phyloP scores from a whole-genome alignment of 1,140 invertebrate species.

The Eueides isabella region DNA sequence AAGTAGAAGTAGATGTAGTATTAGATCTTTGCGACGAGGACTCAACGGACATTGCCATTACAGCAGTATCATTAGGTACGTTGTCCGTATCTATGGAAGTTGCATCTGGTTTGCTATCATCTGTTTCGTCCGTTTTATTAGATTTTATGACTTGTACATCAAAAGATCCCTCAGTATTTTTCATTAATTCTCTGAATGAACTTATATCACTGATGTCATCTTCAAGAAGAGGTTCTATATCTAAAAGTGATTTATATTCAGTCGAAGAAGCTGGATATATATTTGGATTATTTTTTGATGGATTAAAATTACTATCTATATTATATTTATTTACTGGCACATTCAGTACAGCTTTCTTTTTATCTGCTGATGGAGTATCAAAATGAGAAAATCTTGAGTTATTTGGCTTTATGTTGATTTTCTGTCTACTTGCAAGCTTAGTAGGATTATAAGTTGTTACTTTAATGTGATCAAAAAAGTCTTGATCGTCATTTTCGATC shows the following conservation, averaged over 20 bases:
- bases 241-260: constrained; percentile 79
- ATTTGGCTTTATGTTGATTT: constrained; percentile 62
- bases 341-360: constrained; percentile 51
- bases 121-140: constrained; percentile 52
- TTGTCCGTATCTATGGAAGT: constrained; percentile 70
- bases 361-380: constrained; percentile 54
- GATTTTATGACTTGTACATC: constrained; percentile 83
- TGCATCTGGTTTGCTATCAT: constrained; percentile 71
- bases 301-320: constrained; percentile 47
- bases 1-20: constrained; percentile 42
- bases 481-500: constrained; percentile 76
- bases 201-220: constrained; percentile 80
- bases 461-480: constrained; percentile 75
- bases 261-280: constrained; percentile 67
- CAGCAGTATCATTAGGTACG: constrained; percentile 51
- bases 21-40: constrained; percentile 41
- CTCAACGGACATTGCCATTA: constrained; percentile 38
- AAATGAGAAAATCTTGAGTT: constrained; percentile 62
- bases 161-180: constrained; percentile 77
- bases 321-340: constrained; percentile 45
- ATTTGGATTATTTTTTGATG: constrained; percentile 48
- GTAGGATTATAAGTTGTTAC: constrained; percentile 79
- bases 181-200: constrained; percentile 79
- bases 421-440: constrained; percentile 63
- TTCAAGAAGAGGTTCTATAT: constrained; percentile 82